Evolutionary conservation across 2,888 invertebrate genomes (phyloP), one percentile per base, ranked within the genome.

Genomic region (Tachina fera): DNA sequence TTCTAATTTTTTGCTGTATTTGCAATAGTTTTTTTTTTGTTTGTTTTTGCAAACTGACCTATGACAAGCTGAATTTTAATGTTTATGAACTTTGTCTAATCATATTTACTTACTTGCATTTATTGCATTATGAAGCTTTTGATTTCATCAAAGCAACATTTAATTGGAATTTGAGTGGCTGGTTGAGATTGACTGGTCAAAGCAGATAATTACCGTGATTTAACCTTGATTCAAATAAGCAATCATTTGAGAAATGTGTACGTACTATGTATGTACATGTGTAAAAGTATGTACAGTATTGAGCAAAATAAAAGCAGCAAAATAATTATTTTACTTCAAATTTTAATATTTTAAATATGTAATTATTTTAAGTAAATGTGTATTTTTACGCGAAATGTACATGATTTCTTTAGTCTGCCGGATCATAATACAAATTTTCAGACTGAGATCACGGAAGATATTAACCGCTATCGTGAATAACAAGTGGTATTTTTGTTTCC

Each of bases 11-110:
- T 10, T 39, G 41, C 41, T 4, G 31, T 41, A 9, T 31, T n/a
- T 31, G n/a, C 9, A n/a, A n/a, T 13, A n/a, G 11, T 47, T 49
- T 39, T 65, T 58, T 13, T 22, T 31, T 19, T 60, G 22, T n/a
- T 22, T 16, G 49, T 43, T 61, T 63, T 47, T 58, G 41, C 63
- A 63, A 70, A 60, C 75, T 76, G 82, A 82, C 75, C 82, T 82
- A 71, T 70, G 63, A 39, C 65, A 76, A 83, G 41, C 22, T 43
- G 22, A 10, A 31, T 65, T 80, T 67, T 31, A 67, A 22, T 49
- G 56, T 45, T 76, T 83, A 0, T 60, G 81, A 75, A 81, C 74
- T 82, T 75, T 70, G 81, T 47, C 3, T 51, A 61, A 56, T 31
- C 0, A 53, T 11, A 13, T 80, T 43, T 14, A 31, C 13, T 43